These are phyloP conservation scores for Chloroclystis v-ata DNA, from an alignment of 2,888 invertebrate species.

Conservation along the genomic window DNA sequence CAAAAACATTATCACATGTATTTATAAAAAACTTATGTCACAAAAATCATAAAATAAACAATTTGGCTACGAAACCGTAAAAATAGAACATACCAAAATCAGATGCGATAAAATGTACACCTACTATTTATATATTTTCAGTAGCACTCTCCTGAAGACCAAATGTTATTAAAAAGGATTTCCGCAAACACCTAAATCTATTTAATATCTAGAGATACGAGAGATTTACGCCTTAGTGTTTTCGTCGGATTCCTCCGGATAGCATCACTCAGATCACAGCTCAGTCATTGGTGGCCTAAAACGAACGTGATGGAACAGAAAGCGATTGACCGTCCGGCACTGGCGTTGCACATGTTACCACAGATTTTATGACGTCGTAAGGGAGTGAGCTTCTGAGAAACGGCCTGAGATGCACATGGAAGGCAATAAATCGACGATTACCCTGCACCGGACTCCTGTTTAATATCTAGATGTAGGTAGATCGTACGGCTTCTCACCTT, in stretches of 20 bases:
- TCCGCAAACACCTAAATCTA: too few relatives aligned
- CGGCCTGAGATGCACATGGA: constrained; percentile 62
- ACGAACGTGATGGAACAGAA: constrained; percentile 16
- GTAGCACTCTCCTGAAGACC: too few relatives aligned
- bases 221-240: too few relatives aligned
- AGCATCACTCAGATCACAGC: not conserved
- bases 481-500: constrained; percentile 10
- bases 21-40: too few relatives aligned
- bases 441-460: constrained; percentile 35
- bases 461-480: constrained; percentile 13
- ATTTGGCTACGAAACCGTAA: too few relatives aligned
- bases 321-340: constrained; percentile 38
- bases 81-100: too few relatives aligned
- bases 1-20: too few relatives aligned
- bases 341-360: constrained; percentile 70
- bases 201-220: too few relatives aligned
- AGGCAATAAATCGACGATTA: constrained; percentile 64
- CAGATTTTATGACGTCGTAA: constrained; percentile 70
- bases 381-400: constrained; percentile 69
- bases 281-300: constrained; percentile 14
- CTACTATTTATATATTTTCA: too few relatives aligned
- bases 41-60: too few relatives aligned
- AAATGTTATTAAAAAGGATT: too few relatives aligned
- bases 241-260: not conserved
- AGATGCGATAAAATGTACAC: too few relatives aligned